Evolutionary conservation across 2,888 invertebrate species (phyloP).

Genomic region (Hypselothyrea guttata): DNA sequence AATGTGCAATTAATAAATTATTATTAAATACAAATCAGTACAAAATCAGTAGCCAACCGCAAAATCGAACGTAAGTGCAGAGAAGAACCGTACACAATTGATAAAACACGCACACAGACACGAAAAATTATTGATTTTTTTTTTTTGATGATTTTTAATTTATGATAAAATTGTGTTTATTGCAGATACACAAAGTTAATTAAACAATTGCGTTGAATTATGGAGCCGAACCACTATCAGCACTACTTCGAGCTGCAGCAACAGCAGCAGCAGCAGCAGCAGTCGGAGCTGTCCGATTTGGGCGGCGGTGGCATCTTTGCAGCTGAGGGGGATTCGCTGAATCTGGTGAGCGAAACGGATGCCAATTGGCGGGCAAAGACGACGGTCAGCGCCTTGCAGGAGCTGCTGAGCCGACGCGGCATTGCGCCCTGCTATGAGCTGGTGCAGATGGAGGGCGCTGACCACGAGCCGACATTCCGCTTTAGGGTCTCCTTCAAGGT

Average conservation of each 20-base stretch:
- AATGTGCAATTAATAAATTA: slow-evolving; percentile 76
- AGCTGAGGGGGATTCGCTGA: slow-evolving; percentile 78
- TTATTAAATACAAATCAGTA: slow-evolving; percentile 81
- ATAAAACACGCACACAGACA: neutral
- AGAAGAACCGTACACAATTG: too few relatives aligned
- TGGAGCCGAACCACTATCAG: slow-evolving; percentile 57
- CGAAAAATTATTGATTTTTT: slow-evolving; percentile 47
- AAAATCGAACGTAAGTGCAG: slow-evolving; percentile 60
- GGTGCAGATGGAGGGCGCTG: slow-evolving; percentile 97
- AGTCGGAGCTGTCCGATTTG: slow-evolving; percentile 28
- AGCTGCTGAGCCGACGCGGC: slow-evolving; percentile 93
- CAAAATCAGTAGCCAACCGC: too few relatives aligned
- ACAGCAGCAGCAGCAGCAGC: slow-evolving; percentile 18
- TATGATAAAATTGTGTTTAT: too few relatives aligned
- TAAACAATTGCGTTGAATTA: slow-evolving; percentile 36
- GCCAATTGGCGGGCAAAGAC: slow-evolving; percentile 92
- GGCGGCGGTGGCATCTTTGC: slow-evolving; percentile 53
- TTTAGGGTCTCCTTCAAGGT: slow-evolving; percentile 96
- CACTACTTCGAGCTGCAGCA: slow-evolving; percentile 32
- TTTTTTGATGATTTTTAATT: too few relatives aligned
- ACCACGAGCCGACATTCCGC: slow-evolving; percentile 98
- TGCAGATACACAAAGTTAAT: slow-evolving; percentile 52
- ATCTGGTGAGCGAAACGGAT: slow-evolving; percentile 84
- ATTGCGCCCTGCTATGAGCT: slow-evolving; percentile 97
- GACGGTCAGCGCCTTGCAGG: slow-evolving; percentile 96